These are phyloP conservation scores for Dicyrtomina minuta DNA, from an alignment of 2,888 invertebrate species.

Conservation along the genomic window DNA sequence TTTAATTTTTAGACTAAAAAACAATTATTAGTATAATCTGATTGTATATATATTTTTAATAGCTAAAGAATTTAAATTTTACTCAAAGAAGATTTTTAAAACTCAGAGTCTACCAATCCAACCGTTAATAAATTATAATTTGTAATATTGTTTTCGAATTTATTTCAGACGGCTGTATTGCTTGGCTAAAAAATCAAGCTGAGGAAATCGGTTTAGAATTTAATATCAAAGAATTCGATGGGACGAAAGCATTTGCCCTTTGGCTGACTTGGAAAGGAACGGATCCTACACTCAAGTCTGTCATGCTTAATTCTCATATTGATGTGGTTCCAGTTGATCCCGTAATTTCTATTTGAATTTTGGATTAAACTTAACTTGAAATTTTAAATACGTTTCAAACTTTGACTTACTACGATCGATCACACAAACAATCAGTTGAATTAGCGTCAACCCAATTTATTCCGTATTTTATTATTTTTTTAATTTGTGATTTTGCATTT, in stretches of 20 bases:
- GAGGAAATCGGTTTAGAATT: too few species aligned
- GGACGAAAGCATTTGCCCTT: slow-evolving; percentile 72
- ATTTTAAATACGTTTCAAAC: too few species aligned
- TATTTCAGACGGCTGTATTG: slow-evolving; percentile 69
- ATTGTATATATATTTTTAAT: neutral
- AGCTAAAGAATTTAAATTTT: too few species aligned
- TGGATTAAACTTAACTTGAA: neutral
- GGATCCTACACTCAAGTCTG: slow-evolving; percentile 68
- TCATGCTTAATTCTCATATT: too few species aligned
- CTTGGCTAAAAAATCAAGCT: slow-evolving; percentile 73
- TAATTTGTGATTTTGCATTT: neutral
- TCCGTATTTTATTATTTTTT: neutral
- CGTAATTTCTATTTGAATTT: slow-evolving; percentile 60
- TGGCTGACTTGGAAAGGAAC: slow-evolving; percentile 80
- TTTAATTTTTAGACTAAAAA: too few species aligned
- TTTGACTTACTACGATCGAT: too few species aligned
- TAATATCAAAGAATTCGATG: slow-evolving; percentile 65
- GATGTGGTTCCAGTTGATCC: slow-evolving; percentile 89
- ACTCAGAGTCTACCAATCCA: too few species aligned
- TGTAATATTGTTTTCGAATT: too few species aligned
- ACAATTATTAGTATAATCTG: too few species aligned
- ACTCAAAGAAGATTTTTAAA: too few species aligned
- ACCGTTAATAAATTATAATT: too few species aligned
- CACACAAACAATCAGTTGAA: neutral
- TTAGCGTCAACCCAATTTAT: neutral